Percentiles rank a stretch among this genome's conserved stretches.
These are phyloP conservation scores for Galagoides demidoff DNA, from an alignment of 2,797 vertebrate genomes.

Conservation along the genomic window DNA sequence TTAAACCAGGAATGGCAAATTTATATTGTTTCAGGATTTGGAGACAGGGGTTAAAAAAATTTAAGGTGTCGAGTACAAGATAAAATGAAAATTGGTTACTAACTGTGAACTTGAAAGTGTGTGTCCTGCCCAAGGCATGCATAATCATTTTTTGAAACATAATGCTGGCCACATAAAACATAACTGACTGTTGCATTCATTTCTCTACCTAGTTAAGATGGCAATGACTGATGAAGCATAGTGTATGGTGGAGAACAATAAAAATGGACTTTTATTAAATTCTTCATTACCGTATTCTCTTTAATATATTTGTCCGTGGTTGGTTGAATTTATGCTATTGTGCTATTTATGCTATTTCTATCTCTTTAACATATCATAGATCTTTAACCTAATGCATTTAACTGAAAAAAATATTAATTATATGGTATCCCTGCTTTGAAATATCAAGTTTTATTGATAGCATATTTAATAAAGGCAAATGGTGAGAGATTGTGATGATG, in stretches of 20 bases:
- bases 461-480: no score
- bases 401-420: background rate
- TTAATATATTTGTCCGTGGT: background rate
- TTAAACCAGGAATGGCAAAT: background rate
- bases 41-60: background rate
- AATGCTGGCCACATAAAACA: background rate
- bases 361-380: background rate
- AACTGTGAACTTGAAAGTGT: background rate
- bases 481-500: no score
- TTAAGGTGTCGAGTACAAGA: background rate
- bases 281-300: background rate
- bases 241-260: background rate
- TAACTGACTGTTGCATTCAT: background rate
- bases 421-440: no score
- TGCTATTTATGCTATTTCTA: background rate
- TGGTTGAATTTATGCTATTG: no score
- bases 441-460: no score
- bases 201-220: background rate
- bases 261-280: background rate
- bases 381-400: background rate
- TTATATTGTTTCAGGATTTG: background rate
- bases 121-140: background rate
- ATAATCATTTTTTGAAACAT: background rate
- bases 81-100: background rate
- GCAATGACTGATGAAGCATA: background rate